phyloP scores from a whole-genome alignment of 2,888 invertebrate genomes.

The Megalurothrips usitatus region DNA sequence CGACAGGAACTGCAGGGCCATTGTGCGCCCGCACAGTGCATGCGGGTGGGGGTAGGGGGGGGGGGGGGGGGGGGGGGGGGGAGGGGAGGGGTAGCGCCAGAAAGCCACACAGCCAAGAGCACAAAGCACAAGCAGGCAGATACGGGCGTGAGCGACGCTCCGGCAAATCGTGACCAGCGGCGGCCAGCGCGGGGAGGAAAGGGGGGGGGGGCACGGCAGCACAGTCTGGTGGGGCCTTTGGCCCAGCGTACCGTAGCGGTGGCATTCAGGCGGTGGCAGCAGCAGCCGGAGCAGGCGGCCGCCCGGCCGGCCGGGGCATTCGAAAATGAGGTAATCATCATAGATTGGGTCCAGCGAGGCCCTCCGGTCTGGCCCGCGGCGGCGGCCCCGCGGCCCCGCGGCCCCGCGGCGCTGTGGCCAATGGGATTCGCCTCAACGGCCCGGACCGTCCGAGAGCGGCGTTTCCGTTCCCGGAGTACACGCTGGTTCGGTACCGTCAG shows the following conservation, averaged over 20 bases:
- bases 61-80: neutral
- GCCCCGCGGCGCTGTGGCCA: conserved; percentile 10
- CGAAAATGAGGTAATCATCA: conserved; percentile 21
- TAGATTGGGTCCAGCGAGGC: neutral
- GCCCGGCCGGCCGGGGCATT: neutral
- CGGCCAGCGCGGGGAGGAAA: neutral
- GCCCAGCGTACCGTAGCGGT: too few relatives aligned
- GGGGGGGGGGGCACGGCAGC: neutral
- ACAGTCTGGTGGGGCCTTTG: too few relatives aligned
- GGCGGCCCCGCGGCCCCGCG: neutral
- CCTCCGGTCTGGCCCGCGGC: too few relatives aligned
- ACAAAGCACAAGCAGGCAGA: neutral
- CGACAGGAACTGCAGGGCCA: neutral
- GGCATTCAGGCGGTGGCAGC: too few relatives aligned
- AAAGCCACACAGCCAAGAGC: neutral
- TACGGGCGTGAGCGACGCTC: neutral
- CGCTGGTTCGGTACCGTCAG: too few relatives aligned
- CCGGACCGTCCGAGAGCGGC: neutral
- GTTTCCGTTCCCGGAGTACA: too few relatives aligned
- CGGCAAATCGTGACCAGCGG: neutral
- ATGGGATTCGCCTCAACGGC: neutral
- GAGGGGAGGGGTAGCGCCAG: neutral
- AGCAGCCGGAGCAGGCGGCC: neutral
- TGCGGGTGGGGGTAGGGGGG: neutral
- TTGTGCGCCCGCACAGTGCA: neutral